These are phyloP conservation scores for Phalacrocorax pelagicus DNA, from an alignment of 2,113 vertebrate genomes.

Conservation along the genomic window DNA sequence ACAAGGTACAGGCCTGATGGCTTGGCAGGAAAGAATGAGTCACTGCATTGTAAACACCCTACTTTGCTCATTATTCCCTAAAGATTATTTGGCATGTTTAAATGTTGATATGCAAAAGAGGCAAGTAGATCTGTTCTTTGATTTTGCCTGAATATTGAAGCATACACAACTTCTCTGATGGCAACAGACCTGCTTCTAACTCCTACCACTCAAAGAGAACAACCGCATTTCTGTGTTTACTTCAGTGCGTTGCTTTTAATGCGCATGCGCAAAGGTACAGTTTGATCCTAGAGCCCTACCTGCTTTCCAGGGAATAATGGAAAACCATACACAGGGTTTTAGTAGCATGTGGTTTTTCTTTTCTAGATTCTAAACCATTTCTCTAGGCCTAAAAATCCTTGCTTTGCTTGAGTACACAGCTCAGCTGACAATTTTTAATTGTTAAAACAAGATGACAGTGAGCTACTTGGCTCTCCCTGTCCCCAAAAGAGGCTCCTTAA, in stretches of 20 bases:
- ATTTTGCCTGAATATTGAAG: background rate
- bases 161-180: background rate
- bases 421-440: background rate
- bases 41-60: background rate
- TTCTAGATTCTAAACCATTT: background rate
- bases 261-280: accelerated
- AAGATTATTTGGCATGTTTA: background rate
- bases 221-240: background rate
- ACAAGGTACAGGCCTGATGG: background rate
- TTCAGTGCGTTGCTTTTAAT: background rate
- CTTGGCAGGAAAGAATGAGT: background rate
- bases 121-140: background rate
- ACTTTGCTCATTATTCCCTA: background rate
- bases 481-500: background rate
- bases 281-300: background rate
- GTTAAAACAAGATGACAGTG: background rate
- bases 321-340: background rate
- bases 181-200: background rate
- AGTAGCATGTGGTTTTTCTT: background rate
- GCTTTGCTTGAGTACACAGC: background rate
- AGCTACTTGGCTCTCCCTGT: background rate
- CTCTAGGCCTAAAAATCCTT: background rate
- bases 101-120: background rate
- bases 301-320: background rate
- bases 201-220: background rate